Base-by-base conservation (phyloP, 2,113 vertebrate genomes). In the Pluvianellus socialis region DNA sequence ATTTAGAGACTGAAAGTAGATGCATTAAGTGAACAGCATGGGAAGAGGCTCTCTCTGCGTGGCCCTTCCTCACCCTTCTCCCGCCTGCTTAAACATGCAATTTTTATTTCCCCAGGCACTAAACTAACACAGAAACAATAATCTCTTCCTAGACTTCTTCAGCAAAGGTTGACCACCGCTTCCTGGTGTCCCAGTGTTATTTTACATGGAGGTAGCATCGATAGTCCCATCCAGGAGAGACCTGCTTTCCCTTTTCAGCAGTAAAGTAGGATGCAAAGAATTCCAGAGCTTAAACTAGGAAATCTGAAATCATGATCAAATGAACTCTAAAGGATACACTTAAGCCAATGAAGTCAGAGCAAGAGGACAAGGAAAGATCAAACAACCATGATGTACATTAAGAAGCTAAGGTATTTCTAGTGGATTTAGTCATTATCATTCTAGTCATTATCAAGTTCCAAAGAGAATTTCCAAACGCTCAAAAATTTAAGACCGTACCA, bases 11-110 rank as follows among this genome's bases (percentile, higher is more conserved):
- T 80, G 23, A 33, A 86, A 86, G 50, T 3, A 79, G 83, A 49
- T 27, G 8, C 30, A 61, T 63, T 67, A 62, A 85, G 11, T 52
- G n/a, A 94, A 75, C 27, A 79, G 33, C 74, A 68, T 9, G 11
- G 63, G 56, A 62, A 65, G 52, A 77, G 13, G 28, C 18, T 32
- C 19, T 63, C 16, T 30, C 24, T 0, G 0, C 6, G 26, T 6
- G 33, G 16, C 44, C 40, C 18, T 70, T 86, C 47, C 82, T 79
- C 77, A 88, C 23, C 44, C n/a, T 90, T 90, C 53, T 90, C 23
- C 23, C 32, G 53, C 22, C 12, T 71, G 21, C 17, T 55, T 77
- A 58, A 79, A 15, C 0, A 2, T 15, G 27, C 12, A 72, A 38
- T 76, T 72, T 94, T 87, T 90, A 62, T 40, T 68, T 79, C 53